A percentile compares a stretch with the other conserved stretches of the same genome.
These are phyloP conservation scores for Laticauda colubrina DNA, from an alignment of 2,113 vertebrate species.

Conservation along the genomic window DNA sequence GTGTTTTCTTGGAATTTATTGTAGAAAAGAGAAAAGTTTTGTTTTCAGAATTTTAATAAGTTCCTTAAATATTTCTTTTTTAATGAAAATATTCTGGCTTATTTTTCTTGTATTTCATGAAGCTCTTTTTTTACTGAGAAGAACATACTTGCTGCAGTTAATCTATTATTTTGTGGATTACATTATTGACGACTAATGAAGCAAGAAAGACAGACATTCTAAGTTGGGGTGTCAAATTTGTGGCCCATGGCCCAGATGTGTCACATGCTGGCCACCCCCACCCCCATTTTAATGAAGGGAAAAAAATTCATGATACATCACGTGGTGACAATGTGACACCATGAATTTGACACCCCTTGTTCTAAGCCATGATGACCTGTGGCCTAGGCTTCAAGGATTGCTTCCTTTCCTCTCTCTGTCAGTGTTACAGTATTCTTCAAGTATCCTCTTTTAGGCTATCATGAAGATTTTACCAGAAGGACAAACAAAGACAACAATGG, in stretches of 20 bases:
- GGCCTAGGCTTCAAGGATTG: constrained; percentile 22
- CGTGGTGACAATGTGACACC: too few species aligned
- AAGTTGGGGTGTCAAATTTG: neutral
- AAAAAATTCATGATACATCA: fast-evolving
- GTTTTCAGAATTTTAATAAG: constrained; percentile 26
- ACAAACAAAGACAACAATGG: neutral
- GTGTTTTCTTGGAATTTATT: constrained; percentile 12
- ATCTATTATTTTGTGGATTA: constrained; percentile 44
- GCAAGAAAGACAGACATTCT: constrained; percentile 32
- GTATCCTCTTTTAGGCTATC: neutral
- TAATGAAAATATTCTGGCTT: neutral
- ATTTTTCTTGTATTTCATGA: constrained; percentile 42
- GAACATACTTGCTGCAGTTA: constrained; percentile 22
- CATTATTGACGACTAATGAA: constrained; percentile 34
- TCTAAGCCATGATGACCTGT: constrained; percentile 36
- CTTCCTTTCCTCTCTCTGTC: constrained; percentile 19
- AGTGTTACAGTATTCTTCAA: neutral
- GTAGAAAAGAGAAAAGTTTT: constrained; percentile 33
- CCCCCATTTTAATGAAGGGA: too few species aligned
- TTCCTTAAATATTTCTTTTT: constrained; percentile 22
- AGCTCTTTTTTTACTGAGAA: constrained; percentile 23
- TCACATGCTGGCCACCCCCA: too few species aligned
- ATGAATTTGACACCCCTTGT: neutral
- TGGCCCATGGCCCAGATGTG: too few species aligned
- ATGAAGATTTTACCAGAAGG: constrained; percentile 25